Evolutionary conservation across 53 echinoderm and acorn worm species (phyloP).

Genomic region (Mesocentrotus franciscanus): DNA sequence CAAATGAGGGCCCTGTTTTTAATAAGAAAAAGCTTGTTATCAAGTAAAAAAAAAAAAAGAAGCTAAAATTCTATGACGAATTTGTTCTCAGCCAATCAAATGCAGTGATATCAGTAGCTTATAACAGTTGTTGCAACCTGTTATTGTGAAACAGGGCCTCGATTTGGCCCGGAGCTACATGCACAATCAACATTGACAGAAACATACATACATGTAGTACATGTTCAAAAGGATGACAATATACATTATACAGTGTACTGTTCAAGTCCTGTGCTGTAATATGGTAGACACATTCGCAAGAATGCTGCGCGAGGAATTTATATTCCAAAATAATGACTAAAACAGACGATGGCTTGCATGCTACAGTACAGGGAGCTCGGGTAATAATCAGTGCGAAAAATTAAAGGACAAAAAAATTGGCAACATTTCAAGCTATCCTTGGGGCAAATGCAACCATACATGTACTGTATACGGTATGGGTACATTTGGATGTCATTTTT

Average conservation of each 20-base stretch:
- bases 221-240: neutral
- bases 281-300: neutral
- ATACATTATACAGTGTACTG: neutral
- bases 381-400: neutral
- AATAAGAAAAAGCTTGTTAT: too few relatives aligned
- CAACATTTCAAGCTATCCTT: neutral
- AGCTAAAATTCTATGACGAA: too few relatives aligned
- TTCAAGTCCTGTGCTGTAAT: neutral
- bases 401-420: neutral
- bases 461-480: too few relatives aligned
- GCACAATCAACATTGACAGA: neutral
- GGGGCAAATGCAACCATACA: neutral
- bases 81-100: too few relatives aligned
- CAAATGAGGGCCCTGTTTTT: neutral
- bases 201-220: neutral
- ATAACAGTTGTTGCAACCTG: too few relatives aligned
- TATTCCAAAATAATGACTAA: conserved; percentile 22
- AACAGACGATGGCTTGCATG: neutral
- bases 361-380: neutral
- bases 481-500: neutral
- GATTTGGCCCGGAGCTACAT: neutral
- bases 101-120: too few relatives aligned
- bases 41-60: too few relatives aligned
- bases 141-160: too few relatives aligned
- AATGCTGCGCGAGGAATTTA: conserved; percentile 6